Evolutionary conservation across 2,113 vertebrate species (phyloP).

Genomic region (Cariama cristata): DNA sequence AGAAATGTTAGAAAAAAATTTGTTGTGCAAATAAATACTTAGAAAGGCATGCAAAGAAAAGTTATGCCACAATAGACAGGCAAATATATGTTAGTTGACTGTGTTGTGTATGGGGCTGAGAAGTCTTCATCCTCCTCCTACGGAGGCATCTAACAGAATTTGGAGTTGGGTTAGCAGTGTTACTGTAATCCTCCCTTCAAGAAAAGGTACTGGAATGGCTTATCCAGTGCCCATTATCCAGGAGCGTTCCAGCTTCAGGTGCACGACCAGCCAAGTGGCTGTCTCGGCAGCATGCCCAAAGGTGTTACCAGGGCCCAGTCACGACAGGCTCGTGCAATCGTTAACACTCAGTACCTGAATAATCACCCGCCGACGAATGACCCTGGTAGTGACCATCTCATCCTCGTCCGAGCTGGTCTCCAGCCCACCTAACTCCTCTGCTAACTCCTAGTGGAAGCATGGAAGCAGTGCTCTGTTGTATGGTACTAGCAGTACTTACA

Average conservation of each 20-base stretch:
- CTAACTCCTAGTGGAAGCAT: constrained; percentile 88
- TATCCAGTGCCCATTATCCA: neutral
- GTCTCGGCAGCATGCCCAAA: neutral
- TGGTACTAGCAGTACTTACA: neutral
- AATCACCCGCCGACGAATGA: constrained; percentile 92
- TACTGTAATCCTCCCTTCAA: neutral
- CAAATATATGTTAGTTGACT: neutral
- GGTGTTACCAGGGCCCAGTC: neutral
- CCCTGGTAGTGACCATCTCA: constrained; percentile 93
- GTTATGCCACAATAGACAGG: neutral
- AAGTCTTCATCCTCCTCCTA: neutral
- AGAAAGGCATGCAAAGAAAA: constrained; percentile 33
- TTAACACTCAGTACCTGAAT: constrained; percentile 88
- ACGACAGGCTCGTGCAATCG: constrained; percentile 10
- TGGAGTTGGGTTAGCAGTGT: neutral
- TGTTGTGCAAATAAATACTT: neutral
- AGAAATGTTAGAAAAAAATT: neutral
- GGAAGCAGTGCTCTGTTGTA: constrained; percentile 72
- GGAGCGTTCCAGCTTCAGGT: neutral
- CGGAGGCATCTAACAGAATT: neutral
- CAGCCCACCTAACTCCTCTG: constrained; percentile 89
- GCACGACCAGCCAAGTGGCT: neutral
- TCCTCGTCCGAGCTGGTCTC: constrained; percentile 94
- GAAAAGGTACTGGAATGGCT: neutral
- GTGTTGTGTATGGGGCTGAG: neutral